These are phyloP conservation scores for Aurelia sp. DNA, from an alignment of 30 jellyfish, hydroid and myxozoan species.

Conservation along the genomic window DNA sequence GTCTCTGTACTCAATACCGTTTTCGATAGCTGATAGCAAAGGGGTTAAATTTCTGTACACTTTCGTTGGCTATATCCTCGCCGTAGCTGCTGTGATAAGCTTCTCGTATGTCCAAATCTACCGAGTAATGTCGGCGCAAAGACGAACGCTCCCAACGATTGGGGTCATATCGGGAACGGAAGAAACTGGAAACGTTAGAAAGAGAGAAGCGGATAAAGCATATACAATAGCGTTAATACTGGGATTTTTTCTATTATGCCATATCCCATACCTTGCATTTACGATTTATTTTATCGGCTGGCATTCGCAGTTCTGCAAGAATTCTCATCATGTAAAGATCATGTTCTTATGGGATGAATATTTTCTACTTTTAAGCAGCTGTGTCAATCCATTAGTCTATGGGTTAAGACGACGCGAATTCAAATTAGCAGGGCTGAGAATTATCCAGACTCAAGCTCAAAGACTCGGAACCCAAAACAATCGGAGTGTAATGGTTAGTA, in stretches of 20 bases:
- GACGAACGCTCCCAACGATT: slow-evolving; percentile 7
- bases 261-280: slow-evolving; percentile 47
- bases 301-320: slow-evolving; percentile 10
- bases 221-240: not conserved
- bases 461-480: no score
- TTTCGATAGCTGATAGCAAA: no score
- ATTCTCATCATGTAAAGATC: not conserved
- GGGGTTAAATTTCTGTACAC: not conserved
- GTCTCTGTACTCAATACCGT: no score
- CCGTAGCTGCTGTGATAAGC: not conserved
- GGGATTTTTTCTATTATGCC: slow-evolving; percentile 14
- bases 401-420: slow-evolving; percentile 22
- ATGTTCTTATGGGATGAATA: slow-evolving; percentile 46
- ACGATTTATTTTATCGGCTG: slow-evolving; percentile 28
- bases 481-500: no score
- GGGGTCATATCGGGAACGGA: not conserved
- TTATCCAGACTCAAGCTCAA: not conserved
- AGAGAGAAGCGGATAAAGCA: slow-evolving; percentile 19
- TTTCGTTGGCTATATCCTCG: not conserved
- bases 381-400: slow-evolving; percentile 25
- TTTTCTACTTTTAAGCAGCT: slow-evolving; percentile 34
- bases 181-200: not conserved
- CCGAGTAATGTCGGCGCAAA: slow-evolving; percentile 18
- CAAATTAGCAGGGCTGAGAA: slow-evolving; percentile 11
- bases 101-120: slow-evolving; percentile 1